Evolutionary conservation across 2,888 invertebrate genomes (phyloP).

Genomic region (Ichneumoninae sp.): DNA sequence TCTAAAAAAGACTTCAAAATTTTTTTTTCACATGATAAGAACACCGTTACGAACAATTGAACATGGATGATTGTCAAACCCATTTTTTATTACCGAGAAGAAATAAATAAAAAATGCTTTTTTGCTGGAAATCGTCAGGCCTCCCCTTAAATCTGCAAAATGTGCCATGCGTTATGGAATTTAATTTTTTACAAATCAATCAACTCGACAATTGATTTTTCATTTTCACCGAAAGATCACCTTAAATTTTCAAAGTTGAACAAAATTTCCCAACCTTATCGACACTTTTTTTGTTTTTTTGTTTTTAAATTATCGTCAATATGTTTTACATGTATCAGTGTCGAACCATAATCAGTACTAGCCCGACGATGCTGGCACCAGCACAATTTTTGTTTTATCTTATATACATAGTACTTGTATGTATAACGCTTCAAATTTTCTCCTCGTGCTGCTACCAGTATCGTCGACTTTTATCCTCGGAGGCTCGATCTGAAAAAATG

Average conservation of each 20-base stretch:
- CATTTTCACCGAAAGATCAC: background rate
- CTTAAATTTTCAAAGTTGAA: background rate
- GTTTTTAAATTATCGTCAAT: background rate
- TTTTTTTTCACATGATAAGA: background rate
- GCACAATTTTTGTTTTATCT: constrained; percentile 25
- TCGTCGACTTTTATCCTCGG: constrained; percentile 26
- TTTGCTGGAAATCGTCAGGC: background rate
- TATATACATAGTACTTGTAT: background rate
- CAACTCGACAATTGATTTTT: constrained; percentile 25
- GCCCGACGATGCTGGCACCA: constrained; percentile 41
- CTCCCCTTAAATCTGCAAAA: background rate
- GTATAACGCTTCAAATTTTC: background rate
- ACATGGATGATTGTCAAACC: background rate
- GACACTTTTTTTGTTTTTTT: constrained; percentile 2
- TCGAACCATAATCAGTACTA: constrained; percentile 35
- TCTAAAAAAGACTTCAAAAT: background rate
- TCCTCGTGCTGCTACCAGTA: background rate
- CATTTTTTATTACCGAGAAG: background rate
- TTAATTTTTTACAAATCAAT: background rate
- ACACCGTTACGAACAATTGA: background rate
- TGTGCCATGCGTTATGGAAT: background rate
- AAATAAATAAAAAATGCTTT: background rate
- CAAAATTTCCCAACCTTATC: constrained; percentile 1
- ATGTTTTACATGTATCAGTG: constrained; percentile 5
- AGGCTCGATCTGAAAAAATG: constrained; percentile 62